Evolutionary conservation across 2,888 invertebrate species (phyloP), one percentile per base, ranked within the genome.

Genomic region (Xiphydria camelus): DNA sequence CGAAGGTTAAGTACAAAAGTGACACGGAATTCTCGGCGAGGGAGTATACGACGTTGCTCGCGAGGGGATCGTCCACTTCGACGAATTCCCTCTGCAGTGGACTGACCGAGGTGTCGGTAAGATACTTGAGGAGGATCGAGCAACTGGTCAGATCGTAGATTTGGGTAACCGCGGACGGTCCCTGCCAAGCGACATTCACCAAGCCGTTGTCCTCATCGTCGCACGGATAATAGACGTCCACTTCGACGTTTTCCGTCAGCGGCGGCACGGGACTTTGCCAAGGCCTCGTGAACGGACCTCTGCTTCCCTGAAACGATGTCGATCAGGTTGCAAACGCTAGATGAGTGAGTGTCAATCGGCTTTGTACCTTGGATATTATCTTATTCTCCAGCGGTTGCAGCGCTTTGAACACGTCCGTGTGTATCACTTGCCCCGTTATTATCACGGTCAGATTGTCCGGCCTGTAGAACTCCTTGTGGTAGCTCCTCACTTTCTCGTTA

Each of bases 371-470:
- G 3, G 80, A 78, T 19, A 86, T 68, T 60, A 91, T 89, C 76
- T 88, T 91, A 57, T 87, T 80, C 73, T 94, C 92, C 0, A 92
- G 77, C 3, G 83, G 80, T 40, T 82, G 78, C 43, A 95, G 74
- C 3, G 86, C 85, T 60, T 82, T 79, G 64, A 94, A 90, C 2
- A 94, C 84, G 62, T 89, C 84, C 9, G 83, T 80, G 1, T 87
- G 83, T 34, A 85, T 82, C 12, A 94, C 86, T 76, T 87, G 86
- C 1, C 94, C 94, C 9, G 89, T 86, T 39, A 94, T 84, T 41
- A 94, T 86, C 2, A 94, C 78, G 49, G 88, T 87, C 45, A 94
- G 77, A 74, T 96, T 96, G 75, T 93, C 91, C 2, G 94, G 86
- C 15, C 92, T 81, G 75, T 95, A 96, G 76, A 90, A 94, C 49